Evolutionary conservation across 1,140 invertebrate species (phyloP).

Genomic region (Drosophila sulfurigaster): DNA sequence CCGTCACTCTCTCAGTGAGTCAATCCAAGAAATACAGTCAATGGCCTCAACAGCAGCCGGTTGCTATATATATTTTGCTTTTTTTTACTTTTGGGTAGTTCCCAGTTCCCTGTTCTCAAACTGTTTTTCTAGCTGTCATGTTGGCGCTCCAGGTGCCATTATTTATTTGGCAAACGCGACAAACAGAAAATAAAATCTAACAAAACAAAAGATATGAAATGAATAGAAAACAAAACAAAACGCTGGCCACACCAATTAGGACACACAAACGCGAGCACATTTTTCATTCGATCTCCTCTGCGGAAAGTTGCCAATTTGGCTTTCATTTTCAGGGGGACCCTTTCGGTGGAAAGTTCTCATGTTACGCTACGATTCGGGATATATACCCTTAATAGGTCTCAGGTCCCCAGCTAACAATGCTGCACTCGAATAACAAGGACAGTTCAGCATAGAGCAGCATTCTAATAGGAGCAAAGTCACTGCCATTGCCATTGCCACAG

Average conservation of each 20-base stretch:
- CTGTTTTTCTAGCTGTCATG: slow-evolving; percentile 41
- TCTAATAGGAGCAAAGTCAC: slow-evolving; percentile 77
- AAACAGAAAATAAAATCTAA: slow-evolving; percentile 15
- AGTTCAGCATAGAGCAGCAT: slow-evolving; percentile 51
- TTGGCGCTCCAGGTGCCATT: slow-evolving; percentile 76
- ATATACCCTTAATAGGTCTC: slow-evolving; percentile 71
- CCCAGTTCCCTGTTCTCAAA: slow-evolving; percentile 43
- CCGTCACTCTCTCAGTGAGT: slow-evolving; percentile 49
- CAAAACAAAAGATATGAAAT: too few species aligned
- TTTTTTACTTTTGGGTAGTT: slow-evolving; percentile 8
- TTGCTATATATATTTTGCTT: too few species aligned
- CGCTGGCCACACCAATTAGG: slow-evolving; percentile 74
- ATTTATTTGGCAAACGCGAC: slow-evolving; percentile 76
- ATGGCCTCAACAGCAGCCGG: slow-evolving; percentile 49
- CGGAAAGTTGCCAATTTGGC: slow-evolving; percentile 75
- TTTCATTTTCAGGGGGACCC: slow-evolving; percentile 74
- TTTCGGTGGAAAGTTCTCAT: slow-evolving; percentile 68
- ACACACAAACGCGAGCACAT: slow-evolving; percentile 60
- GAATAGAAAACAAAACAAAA: slow-evolving; percentile 20
- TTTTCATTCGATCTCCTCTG: slow-evolving; percentile 63
- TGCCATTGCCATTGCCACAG: slow-evolving; percentile 29
- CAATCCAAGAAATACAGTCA: slow-evolving; percentile 58
- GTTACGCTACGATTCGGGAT: slow-evolving; percentile 22
- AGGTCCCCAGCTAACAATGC: slow-evolving; percentile 47
- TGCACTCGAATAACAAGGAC: slow-evolving; percentile 70